These are phyloP conservation scores for Pampus argenteus DNA, from an alignment of 2,797 vertebrate species.

Conservation along the genomic window DNA sequence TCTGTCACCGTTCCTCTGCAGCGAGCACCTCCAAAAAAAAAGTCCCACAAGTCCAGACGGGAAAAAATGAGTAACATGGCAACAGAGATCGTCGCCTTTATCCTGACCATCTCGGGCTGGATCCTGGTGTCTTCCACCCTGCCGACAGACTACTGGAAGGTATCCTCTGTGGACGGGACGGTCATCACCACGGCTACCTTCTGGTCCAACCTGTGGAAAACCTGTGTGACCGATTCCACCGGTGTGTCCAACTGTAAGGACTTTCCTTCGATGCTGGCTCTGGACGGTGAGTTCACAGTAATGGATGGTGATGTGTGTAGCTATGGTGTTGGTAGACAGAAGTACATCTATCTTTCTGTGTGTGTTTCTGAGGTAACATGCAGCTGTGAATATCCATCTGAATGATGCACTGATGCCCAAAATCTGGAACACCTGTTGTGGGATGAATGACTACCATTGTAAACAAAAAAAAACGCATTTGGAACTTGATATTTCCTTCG, in stretches of 20 bases:
- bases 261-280: conserved; percentile 95
- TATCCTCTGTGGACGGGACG: conserved; percentile 94
- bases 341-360: neutral
- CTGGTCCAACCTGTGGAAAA: conserved; percentile 97
- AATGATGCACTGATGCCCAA: neutral
- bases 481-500: conserved; percentile 62
- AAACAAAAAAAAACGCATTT: conserved; percentile 58
- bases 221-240: conserved; percentile 95
- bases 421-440: conserved; percentile 23
- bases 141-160: conserved; percentile 97
- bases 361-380: neutral
- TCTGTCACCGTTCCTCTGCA: neutral
- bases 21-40: neutral
- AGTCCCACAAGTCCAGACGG: neutral
- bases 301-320: neutral
- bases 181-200: conserved; percentile 97
- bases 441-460: conserved; percentile 49
- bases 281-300: conserved; percentile 86
- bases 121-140: conserved; percentile 93
- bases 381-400: neutral
- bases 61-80: conserved; percentile 85
- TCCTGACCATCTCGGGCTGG: conserved; percentile 90
- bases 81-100: conserved; percentile 90
- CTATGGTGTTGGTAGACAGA: neutral
- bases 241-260: conserved; percentile 97